A percentile compares a stretch with the other conserved stretches of the same genome.
These are phyloP conservation scores for Tursiops truncatus DNA, from an alignment of 2,113 vertebrate genomes.

Conservation along the genomic window DNA sequence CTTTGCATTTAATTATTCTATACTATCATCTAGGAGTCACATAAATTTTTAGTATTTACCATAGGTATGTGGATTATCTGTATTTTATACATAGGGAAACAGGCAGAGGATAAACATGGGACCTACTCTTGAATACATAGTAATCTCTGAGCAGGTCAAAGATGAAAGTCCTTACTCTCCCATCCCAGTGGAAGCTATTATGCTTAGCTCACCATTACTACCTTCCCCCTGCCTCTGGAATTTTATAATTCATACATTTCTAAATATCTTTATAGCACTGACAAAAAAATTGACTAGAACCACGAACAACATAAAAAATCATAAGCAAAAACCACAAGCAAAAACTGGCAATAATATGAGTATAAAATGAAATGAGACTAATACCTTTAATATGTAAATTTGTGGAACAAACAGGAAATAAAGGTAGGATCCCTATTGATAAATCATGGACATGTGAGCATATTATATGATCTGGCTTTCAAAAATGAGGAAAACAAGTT, in stretches of 20 bases:
- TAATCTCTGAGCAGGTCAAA: not conserved
- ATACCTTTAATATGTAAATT: not conserved
- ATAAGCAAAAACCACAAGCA: not conserved
- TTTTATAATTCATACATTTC: not conserved
- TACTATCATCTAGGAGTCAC: not conserved
- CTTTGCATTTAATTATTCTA: conserved; percentile 19
- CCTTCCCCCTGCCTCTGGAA: not conserved
- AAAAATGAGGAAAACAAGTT: not conserved
- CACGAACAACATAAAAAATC: not conserved
- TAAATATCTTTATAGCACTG: not conserved
- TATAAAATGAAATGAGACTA: not conserved
- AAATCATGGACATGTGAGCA: not conserved
- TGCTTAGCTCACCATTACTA: not conserved
- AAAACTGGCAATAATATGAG: not conserved
- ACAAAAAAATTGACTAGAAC: not conserved
- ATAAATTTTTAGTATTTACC: conserved; percentile 25
- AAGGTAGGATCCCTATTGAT: not conserved
- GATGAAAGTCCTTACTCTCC: not conserved
- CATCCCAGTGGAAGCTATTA: not conserved
- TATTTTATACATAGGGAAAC: not conserved
- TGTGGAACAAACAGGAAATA: not conserved
- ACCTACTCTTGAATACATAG: not conserved
- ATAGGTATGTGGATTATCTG: not conserved
- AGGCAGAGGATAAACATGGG: not conserved
- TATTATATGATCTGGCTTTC: not conserved